Conservation (phyloP, 2,113 vertebrate species). For the Lepus europaeus region DNA sequence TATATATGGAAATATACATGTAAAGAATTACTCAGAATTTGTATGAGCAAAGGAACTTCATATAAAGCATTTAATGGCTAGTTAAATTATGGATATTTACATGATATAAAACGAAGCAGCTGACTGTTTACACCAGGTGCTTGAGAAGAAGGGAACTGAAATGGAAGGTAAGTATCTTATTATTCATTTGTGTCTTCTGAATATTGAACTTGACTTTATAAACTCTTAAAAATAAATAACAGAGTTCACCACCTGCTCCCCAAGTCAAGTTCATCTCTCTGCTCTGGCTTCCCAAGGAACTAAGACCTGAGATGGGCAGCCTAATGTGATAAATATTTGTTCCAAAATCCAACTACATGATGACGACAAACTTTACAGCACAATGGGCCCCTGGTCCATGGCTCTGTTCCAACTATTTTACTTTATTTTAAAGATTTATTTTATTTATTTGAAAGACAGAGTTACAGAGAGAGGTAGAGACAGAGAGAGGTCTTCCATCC, state of each 20-base stretch:
- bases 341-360: neutral
- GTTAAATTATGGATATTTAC: neutral
- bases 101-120: neutral
- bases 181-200: neutral
- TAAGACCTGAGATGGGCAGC: neutral
- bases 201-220: neutral
- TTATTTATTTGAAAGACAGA: no score
- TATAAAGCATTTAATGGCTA: neutral
- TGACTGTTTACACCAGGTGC: neutral
- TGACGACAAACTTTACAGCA: neutral
- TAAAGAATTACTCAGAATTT: conserved; percentile 2
- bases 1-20: neutral
- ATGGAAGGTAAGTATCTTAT: neutral
- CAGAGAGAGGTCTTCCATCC: no score
- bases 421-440: no score
- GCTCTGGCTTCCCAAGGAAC: neutral
- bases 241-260: neutral
- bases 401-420: neutral
- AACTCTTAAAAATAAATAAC: neutral
- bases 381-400: neutral
- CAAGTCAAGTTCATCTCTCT: neutral
- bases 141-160: neutral
- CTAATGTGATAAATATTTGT: neutral
- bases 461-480: no score
- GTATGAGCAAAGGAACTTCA: neutral